phyloP scores from a whole-genome alignment of 2,888 invertebrate species.

The Urechis unicinctus region DNA sequence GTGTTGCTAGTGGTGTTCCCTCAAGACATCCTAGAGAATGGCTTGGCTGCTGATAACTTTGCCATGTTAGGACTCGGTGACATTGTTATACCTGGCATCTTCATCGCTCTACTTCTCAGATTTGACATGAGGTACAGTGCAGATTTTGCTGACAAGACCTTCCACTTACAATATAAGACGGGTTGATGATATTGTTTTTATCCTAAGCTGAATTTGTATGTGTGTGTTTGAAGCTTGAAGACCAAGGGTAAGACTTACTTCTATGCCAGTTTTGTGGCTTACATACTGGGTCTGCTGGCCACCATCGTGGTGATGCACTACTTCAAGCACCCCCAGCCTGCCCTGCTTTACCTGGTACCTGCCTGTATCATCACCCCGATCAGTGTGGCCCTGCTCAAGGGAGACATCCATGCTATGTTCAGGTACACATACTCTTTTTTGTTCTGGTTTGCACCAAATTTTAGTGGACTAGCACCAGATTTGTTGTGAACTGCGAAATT shows the following conservation, averaged over 20 bases:
- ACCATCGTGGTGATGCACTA: constrained; percentile 98
- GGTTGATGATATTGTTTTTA: too few relatives aligned
- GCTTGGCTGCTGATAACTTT: constrained; percentile 78
- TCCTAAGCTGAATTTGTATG: neutral
- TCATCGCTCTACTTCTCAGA: constrained; percentile 89
- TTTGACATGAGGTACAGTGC: constrained; percentile 72
- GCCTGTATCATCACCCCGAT: constrained; percentile 89
- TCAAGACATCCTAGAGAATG: constrained; percentile 90
- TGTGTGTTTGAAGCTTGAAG: constrained; percentile 7
- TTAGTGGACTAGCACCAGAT: neutral
- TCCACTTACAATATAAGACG: neutral
- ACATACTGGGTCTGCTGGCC: constrained; percentile 82
- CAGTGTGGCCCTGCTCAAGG: constrained; percentile 76
- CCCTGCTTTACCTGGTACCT: constrained; percentile 92
- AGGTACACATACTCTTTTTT: constrained; percentile 67
- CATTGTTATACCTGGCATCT: constrained; percentile 98
- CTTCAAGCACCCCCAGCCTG: constrained; percentile 96
- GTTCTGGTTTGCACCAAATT: neutral
- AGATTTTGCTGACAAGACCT: neutral
- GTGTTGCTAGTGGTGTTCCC: constrained; percentile 82
- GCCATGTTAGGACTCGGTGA: constrained; percentile 99
- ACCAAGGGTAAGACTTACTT: constrained; percentile 58
- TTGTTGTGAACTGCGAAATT: neutral
- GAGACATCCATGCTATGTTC: constrained; percentile 83
- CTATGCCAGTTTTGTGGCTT: constrained; percentile 83